These are phyloP conservation scores for Scalopus aquaticus DNA, from an alignment of 2,113 vertebrate genomes.

Conservation along the genomic window DNA sequence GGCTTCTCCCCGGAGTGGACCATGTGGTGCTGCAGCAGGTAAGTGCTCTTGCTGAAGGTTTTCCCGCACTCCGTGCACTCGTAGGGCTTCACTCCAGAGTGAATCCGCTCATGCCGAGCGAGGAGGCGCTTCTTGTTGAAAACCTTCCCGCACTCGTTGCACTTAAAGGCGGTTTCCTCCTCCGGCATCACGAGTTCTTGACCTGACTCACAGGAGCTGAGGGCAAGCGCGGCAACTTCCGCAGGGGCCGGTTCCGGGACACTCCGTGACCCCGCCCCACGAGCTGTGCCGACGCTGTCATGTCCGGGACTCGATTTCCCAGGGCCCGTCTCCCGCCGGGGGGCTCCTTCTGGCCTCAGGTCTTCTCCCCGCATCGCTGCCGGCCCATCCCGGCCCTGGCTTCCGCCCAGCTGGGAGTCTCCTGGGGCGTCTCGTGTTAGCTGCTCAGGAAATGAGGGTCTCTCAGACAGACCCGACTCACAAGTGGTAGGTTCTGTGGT, in stretches of 20 bases:
- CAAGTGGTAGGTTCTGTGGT: not conserved
- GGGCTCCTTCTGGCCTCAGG: not conserved
- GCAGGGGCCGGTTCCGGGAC: not conserved
- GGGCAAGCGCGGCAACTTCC: not conserved
- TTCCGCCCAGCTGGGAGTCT: not conserved
- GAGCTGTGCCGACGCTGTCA: not conserved
- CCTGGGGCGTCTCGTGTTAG: not conserved
- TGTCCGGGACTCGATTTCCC: not conserved
- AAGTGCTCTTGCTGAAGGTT: slow-evolving; percentile 70
- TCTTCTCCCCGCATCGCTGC: not conserved
- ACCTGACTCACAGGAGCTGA: not conserved
- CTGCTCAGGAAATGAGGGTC: not conserved
- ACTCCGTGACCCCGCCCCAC: rapidly evolving
- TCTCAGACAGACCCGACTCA: not conserved
- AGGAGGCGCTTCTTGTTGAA: slow-evolving; percentile 72
- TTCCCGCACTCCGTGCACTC: slow-evolving; percentile 74
- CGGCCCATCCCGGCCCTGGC: not conserved
- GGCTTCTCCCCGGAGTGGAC: slow-evolving; percentile 71
- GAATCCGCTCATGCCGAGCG: slow-evolving; percentile 58
- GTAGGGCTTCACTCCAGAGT: slow-evolving; percentile 74
- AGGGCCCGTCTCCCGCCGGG: not conserved
- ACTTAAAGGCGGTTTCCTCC: slow-evolving; percentile 46
- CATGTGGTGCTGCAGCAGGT: slow-evolving; percentile 69
- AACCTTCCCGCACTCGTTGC: slow-evolving; percentile 64
- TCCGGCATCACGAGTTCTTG: not conserved